Evolutionary conservation across 2,888 invertebrate species (phyloP).

Genomic region (Theodoxus fluviatilis): DNA sequence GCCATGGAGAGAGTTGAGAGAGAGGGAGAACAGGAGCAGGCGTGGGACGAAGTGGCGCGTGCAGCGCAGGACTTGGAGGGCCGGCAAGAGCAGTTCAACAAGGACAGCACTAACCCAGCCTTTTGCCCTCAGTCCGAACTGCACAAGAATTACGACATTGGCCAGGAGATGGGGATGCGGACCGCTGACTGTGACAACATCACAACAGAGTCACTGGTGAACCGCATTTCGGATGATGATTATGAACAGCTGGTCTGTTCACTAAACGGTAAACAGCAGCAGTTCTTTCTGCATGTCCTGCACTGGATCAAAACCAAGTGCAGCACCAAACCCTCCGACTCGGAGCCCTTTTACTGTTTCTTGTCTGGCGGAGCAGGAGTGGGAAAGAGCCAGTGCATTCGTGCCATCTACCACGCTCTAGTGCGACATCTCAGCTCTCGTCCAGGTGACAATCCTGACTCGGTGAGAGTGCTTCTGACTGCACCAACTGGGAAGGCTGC

Average conservation of each 20-base stretch:
- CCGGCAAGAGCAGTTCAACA: constrained; percentile 7
- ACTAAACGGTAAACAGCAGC: background rate
- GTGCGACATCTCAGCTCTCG: constrained; percentile 7
- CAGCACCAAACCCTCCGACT: background rate
- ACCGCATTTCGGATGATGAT: background rate
- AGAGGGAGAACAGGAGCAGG: background rate
- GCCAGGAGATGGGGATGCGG: background rate
- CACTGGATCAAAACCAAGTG: constrained; percentile 11
- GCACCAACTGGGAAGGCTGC: constrained; percentile 9
- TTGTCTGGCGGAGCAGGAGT: constrained; percentile 5
- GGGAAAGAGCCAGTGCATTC: constrained; percentile 5
- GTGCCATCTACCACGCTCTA: constrained; percentile 7
- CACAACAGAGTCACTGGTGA: background rate
- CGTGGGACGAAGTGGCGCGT: constrained; percentile 11
- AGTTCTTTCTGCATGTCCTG: background rate
- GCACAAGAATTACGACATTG: background rate
- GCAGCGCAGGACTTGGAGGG: constrained; percentile 3
- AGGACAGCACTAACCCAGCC: background rate
- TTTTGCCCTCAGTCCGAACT: background rate
- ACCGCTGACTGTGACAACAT: background rate
- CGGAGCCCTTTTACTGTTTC: constrained; percentile 9
- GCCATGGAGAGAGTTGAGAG: background rate
- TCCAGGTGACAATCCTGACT: constrained; percentile 12
- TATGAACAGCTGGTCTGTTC: background rate
- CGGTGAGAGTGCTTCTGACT: constrained; percentile 5